Evolutionary conservation across 2,797 vertebrate genomes (phyloP).

Genomic region (Huso huso): DNA sequence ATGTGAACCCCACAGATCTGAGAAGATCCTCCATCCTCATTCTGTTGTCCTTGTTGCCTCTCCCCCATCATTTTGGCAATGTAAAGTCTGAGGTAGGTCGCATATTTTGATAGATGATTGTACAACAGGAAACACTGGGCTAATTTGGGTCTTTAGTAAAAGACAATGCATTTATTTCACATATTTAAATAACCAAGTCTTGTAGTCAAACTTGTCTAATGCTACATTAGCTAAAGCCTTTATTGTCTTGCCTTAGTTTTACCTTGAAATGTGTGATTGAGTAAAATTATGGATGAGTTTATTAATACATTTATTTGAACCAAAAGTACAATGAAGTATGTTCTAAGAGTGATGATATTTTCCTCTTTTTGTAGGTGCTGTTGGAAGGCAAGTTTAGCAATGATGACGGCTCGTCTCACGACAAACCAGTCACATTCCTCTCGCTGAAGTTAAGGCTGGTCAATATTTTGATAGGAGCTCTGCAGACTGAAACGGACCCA

Average conservation of each 20-base stretch:
- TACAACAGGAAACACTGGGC: no score
- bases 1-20: constrained; percentile 80
- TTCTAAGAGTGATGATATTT: background rate
- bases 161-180: no score
- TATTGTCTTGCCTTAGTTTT: no score
- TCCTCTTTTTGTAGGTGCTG: constrained; percentile 64
- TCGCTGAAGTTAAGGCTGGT: constrained; percentile 81
- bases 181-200: no score
- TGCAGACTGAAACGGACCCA: constrained; percentile 81
- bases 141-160: no score
- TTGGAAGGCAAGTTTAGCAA: constrained; percentile 93
- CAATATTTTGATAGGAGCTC: constrained; percentile 79
- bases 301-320: no score
- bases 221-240: no score
- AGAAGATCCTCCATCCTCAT: constrained; percentile 83
- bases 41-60: constrained; percentile 78
- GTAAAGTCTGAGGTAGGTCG: constrained; percentile 72
- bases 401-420: constrained; percentile 76
- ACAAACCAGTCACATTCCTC: constrained; percentile 86
- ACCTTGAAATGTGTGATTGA: no score
- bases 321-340: no score
- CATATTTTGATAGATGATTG: no score
- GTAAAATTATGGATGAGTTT: no score
- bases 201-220: no score
- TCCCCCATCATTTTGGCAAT: constrained; percentile 80